These are phyloP conservation scores for Aldrovandia affinis DNA, from an alignment of 2,797 vertebrate genomes.

Conservation along the genomic window DNA sequence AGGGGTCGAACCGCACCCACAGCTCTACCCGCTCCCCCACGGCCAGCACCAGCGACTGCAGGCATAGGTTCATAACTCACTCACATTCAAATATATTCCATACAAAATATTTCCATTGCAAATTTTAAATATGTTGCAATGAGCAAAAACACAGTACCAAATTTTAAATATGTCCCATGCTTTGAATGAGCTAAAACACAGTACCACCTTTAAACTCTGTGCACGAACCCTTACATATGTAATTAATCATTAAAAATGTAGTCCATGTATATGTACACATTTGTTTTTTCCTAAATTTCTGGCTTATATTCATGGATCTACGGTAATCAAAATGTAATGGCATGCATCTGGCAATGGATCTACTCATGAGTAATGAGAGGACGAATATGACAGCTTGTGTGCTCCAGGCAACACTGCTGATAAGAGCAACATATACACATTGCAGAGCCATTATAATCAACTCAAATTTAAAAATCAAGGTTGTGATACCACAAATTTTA, in stretches of 20 bases:
- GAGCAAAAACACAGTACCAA: neutral
- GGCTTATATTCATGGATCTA: too few relatives aligned
- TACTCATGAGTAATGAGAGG: neutral
- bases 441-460: neutral
- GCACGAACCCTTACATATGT: too few relatives aligned
- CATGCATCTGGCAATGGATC: neutral
- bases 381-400: neutral
- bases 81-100: neutral
- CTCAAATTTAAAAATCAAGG: neutral
- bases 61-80: constrained; percentile 29
- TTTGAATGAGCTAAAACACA: too few relatives aligned
- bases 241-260: too few relatives aligned
- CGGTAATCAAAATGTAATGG: neutral
- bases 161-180: too few relatives aligned
- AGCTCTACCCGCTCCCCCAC: constrained; percentile 63
- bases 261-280: too few relatives aligned
- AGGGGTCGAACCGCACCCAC: constrained; percentile 81
- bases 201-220: too few relatives aligned
- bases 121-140: neutral
- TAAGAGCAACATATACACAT: neutral
- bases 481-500: neutral
- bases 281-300: too few relatives aligned
- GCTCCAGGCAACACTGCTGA: neutral
- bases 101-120: neutral
- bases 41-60: constrained; percentile 74